These are phyloP conservation scores for Rhynchophorus ferrugineus DNA, from an alignment of 1,140 invertebrate species.

Conservation along the genomic window DNA sequence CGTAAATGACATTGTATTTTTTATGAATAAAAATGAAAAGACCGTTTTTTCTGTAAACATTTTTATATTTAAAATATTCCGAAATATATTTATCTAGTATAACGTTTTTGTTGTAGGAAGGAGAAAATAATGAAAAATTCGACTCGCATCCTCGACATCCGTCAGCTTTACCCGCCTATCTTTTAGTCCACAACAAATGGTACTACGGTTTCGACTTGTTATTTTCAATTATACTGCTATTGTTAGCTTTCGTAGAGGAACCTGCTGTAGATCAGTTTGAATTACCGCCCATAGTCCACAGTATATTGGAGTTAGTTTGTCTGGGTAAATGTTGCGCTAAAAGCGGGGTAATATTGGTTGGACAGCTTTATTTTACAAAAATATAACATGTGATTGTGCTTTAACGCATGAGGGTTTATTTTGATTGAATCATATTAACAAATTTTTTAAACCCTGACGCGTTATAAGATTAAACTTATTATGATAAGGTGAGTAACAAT, in stretches of 20 bases:
- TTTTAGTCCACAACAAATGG: constrained; percentile 81
- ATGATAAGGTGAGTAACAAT: no score
- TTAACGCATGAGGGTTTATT: no score
- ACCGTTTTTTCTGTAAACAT: no score
- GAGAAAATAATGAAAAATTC: constrained; percentile 88
- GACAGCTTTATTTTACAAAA: no score
- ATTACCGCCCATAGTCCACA: constrained; percentile 71
- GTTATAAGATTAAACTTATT: no score
- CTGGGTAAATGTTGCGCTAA: constrained; percentile 38
- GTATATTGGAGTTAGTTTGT: constrained; percentile 74
- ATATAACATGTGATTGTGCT: no score
- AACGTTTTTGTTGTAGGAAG: constrained; percentile 58
- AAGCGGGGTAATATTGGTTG: neutral
- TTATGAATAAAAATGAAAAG: no score
- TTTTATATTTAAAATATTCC: no score
- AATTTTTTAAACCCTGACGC: no score
- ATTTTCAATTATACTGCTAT: constrained; percentile 68
- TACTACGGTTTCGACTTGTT: constrained; percentile 78
- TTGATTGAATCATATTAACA: no score
- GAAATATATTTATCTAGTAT: no score
- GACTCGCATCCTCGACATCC: constrained; percentile 78
- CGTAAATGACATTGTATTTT: no score
- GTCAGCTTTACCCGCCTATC: constrained; percentile 77
- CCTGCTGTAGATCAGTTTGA: constrained; percentile 59
- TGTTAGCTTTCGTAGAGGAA: constrained; percentile 74